Percentiles rank a stretch among this genome's conserved stretches.
phyloP scores from a whole-genome alignment of 2,888 invertebrate genomes.

The Periphyllus acericola region DNA sequence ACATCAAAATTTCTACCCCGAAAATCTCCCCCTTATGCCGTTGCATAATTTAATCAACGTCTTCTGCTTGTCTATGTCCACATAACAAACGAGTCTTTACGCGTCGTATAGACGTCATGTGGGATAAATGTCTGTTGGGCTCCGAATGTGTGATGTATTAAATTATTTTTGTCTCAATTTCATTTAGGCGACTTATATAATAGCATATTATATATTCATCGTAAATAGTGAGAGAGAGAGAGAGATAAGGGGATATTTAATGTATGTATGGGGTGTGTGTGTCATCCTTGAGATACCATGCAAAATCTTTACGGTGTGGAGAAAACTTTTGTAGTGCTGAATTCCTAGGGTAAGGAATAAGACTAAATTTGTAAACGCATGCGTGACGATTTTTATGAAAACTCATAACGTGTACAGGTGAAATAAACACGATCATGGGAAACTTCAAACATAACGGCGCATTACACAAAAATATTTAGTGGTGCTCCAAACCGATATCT shows the following conservation, averaged over 20 bases:
- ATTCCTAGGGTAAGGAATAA: no score
- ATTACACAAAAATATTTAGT: no score
- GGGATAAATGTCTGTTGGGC: conserved; percentile 41
- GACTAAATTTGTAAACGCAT: no score
- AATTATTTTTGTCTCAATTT: conserved; percentile 49
- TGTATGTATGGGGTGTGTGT: background rate
- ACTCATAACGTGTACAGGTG: no score
- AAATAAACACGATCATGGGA: no score
- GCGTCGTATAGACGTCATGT: conserved; percentile 25
- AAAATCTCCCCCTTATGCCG: background rate
- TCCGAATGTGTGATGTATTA: background rate
- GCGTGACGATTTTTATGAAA: no score
- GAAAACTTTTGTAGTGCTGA: no score
- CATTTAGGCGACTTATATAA: conserved; percentile 34
- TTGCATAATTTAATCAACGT: conserved; percentile 39
- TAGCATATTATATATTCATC: background rate
- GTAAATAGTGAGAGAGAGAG: background rate
- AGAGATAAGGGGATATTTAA: background rate
- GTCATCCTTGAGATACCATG: background rate
- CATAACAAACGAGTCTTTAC: background rate
- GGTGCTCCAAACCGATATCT: no score
- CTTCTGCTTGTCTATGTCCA: background rate
- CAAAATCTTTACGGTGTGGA: no score
- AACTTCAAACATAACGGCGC: no score
- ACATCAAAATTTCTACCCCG: background rate